Percentiles rank a stretch among this genome's conserved stretches.
Conservation (phyloP, 2,888 invertebrate genomes). For the Leistus spinibarbis region DNA sequence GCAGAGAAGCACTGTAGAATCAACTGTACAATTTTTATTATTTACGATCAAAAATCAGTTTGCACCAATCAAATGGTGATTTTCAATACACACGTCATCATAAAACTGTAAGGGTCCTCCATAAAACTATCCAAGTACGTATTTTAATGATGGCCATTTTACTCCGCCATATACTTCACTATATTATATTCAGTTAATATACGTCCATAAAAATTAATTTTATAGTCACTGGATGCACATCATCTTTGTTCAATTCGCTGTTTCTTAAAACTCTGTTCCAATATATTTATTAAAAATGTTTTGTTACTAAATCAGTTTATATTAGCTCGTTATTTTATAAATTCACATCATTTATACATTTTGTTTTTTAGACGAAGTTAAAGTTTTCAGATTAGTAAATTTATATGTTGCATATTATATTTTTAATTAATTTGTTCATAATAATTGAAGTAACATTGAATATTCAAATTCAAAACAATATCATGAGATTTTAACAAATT, state of each 20-base stretch:
- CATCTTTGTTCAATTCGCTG: not conserved
- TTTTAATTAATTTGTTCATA: too few species aligned
- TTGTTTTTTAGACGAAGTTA: too few species aligned
- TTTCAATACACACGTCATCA: not conserved
- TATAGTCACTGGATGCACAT: not conserved
- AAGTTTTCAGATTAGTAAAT: too few species aligned
- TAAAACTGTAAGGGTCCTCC: not conserved
- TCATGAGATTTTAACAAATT: too few species aligned
- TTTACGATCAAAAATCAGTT: conserved; percentile 1
- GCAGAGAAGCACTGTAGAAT: not conserved
- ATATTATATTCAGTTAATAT: not conserved
- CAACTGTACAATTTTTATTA: not conserved
- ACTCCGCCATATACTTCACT: not conserved
- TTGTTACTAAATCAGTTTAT: not conserved
- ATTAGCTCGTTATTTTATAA: too few species aligned
- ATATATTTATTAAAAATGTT: too few species aligned
- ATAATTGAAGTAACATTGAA: too few species aligned
- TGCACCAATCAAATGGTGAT: not conserved
- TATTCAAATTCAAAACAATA: too few species aligned
- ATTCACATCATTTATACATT: too few species aligned
- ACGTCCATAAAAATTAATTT: not conserved
- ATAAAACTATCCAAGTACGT: conserved; percentile 1
- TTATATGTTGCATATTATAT: too few species aligned
- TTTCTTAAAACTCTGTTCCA: too few species aligned
- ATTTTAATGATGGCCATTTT: not conserved